Evolutionary conservation across 1,140 invertebrate species (phyloP).

Genomic region (Pogonognathellus flavescens): DNA sequence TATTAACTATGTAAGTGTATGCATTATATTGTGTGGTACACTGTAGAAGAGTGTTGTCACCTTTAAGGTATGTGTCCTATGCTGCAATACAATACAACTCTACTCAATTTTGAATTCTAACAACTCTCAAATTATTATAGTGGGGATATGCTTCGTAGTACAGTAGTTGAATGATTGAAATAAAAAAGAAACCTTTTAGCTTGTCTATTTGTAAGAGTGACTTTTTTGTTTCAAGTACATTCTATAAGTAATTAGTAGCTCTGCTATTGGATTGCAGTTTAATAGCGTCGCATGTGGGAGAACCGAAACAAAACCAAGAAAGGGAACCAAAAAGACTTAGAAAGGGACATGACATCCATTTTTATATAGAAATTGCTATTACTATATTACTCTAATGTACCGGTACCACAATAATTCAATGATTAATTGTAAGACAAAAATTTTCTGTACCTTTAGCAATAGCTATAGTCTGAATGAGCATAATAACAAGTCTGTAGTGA

Average conservation of each 20-base stretch:
- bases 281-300: constrained; percentile 20
- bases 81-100: constrained; percentile 5
- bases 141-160: neutral
- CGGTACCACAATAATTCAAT: constrained; percentile 2
- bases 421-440: constrained; percentile 30
- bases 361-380: constrained; percentile 48
- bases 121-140: constrained; percentile 17
- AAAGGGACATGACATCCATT: constrained; percentile 58
- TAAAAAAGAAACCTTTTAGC: constrained; percentile 31
- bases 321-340: constrained; percentile 49
- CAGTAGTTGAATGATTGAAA: constrained; percentile 14
- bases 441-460: constrained; percentile 24
- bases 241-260: constrained; percentile 38
- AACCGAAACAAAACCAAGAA: constrained; percentile 48
- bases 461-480: neutral
- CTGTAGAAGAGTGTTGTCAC: constrained; percentile 26
- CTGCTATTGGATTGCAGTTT: constrained; percentile 36
- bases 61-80: constrained; percentile 2
- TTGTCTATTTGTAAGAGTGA: constrained; percentile 45
- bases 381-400: constrained; percentile 28
- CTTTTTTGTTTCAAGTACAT: constrained; percentile 41
- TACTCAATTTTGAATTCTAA: constrained; percentile 42
- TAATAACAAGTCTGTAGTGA: neutral
- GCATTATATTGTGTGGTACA: neutral
- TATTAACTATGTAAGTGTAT: neutral